Evolutionary conservation across 2,113 vertebrate genomes (phyloP).

Genomic region (Tretioscincus oriximinensis): DNA sequence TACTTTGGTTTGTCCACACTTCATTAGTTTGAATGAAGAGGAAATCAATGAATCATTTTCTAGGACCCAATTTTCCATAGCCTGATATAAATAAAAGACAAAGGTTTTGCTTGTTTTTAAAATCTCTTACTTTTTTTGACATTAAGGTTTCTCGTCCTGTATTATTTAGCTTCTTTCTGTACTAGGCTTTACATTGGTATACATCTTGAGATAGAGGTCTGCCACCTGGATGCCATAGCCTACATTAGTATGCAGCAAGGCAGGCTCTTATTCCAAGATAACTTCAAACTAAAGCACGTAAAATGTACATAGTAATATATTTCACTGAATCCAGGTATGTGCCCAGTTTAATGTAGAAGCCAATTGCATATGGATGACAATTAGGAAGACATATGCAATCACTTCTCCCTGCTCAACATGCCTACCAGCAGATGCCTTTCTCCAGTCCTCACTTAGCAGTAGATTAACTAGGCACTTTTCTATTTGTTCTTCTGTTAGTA

Average conservation of each 20-base stretch:
- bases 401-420: no score
- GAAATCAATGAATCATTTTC: slow-evolving; percentile 51
- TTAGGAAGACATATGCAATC: not conserved
- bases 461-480: no score
- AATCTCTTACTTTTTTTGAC: not conserved
- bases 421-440: no score
- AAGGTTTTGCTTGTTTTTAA: slow-evolving; percentile 36
- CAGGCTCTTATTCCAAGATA: no score
- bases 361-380: not conserved
- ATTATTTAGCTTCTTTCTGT: not conserved
- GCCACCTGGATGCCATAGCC: no score
- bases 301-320: not conserved
- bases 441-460: no score
- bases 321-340: no score
- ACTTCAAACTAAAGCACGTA: not conserved
- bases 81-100: slow-evolving; percentile 31
- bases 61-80: slow-evolving; percentile 33
- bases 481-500: no score
- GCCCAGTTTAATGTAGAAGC: no score
- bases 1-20: slow-evolving; percentile 26
- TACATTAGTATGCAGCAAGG: no score
- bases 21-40: slow-evolving; percentile 61
- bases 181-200: no score
- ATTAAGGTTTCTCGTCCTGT: slow-evolving; percentile 13
- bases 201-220: no score